phyloP scores from a whole-genome alignment of 2,113 vertebrate species.

The Pelecanoides urinatrix region DNA sequence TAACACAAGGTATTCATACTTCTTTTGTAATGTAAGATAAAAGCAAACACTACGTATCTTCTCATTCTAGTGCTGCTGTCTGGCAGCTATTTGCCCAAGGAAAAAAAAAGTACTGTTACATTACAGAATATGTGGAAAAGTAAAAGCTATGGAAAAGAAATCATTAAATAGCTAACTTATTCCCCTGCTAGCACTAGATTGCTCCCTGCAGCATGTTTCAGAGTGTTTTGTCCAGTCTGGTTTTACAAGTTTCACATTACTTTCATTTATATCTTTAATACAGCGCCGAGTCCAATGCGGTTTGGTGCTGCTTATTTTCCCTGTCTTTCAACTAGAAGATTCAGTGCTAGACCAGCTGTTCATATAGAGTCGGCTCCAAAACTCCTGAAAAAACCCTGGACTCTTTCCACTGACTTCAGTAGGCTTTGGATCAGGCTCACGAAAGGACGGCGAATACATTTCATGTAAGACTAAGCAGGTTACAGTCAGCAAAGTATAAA shows the following conservation, averaged over 20 bases:
- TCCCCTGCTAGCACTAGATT: conserved; percentile 8
- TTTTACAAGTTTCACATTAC: conserved; percentile 44
- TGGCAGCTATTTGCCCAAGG: conserved; percentile 30
- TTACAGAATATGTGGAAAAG: conserved; percentile 45
- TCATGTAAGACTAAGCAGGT: conserved; percentile 46
- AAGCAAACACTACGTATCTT: conserved; percentile 41
- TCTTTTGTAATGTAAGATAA: conserved; percentile 51
- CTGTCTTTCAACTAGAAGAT: conserved; percentile 17
- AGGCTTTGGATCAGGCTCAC: conserved; percentile 12
- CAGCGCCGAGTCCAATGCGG: background rate
- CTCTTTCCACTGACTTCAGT: background rate
- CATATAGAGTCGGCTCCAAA: background rate
- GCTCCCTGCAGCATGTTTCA: conserved; percentile 16
- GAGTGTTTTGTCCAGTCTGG: conserved; percentile 24
- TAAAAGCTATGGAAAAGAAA: conserved; percentile 53
- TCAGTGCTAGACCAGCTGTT: conserved; percentile 26
- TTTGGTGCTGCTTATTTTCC: conserved; percentile 41
- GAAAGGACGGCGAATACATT: background rate
- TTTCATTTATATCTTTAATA: conserved; percentile 49
- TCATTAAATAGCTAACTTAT: conserved; percentile 4
- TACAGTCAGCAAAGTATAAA: conserved; percentile 31
- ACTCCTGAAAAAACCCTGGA: background rate
- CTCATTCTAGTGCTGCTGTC: conserved; percentile 39
- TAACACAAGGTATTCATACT: conserved; percentile 42
- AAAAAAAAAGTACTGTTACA: conserved; percentile 13